phyloP scores from a whole-genome alignment of 2,113 vertebrate genomes.

The Eudorcas thomsonii region DNA sequence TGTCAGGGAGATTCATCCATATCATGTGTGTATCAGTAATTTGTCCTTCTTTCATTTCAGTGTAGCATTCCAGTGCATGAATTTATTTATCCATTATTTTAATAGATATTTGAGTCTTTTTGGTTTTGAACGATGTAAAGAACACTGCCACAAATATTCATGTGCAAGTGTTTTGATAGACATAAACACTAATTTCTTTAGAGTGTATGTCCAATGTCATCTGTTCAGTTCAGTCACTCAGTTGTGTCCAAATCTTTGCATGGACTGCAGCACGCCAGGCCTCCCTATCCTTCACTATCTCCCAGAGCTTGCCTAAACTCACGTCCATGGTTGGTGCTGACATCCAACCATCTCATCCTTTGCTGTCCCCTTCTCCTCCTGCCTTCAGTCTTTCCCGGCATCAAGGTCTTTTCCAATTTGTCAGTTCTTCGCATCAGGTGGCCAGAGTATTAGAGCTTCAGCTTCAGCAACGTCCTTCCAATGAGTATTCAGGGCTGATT shows the following conservation, averaged over 20 bases:
- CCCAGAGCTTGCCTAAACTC: background rate
- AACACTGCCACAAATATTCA: background rate
- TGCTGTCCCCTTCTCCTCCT: background rate
- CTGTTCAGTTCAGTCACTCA: background rate
- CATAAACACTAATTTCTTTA: background rate
- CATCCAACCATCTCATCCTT: background rate
- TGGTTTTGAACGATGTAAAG: background rate
- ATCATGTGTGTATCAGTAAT: background rate
- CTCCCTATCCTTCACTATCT: background rate
- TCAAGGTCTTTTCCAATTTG: background rate
- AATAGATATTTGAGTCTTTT: background rate
- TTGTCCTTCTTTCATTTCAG: background rate
- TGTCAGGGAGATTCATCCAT: background rate
- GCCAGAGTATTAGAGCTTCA: background rate
- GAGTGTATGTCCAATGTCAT: background rate
- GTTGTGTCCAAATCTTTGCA: background rate
- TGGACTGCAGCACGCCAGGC: background rate
- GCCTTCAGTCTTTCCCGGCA: background rate
- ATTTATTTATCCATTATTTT: background rate
- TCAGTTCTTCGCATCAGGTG: background rate
- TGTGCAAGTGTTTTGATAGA: background rate
- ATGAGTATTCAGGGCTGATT: background rate
- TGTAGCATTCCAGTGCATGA: background rate
- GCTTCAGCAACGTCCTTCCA: background rate
- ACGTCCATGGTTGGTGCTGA: background rate